phyloP scores from a whole-genome alignment of 2,888 invertebrate species.

The Scaptomyza polygonia region DNA sequence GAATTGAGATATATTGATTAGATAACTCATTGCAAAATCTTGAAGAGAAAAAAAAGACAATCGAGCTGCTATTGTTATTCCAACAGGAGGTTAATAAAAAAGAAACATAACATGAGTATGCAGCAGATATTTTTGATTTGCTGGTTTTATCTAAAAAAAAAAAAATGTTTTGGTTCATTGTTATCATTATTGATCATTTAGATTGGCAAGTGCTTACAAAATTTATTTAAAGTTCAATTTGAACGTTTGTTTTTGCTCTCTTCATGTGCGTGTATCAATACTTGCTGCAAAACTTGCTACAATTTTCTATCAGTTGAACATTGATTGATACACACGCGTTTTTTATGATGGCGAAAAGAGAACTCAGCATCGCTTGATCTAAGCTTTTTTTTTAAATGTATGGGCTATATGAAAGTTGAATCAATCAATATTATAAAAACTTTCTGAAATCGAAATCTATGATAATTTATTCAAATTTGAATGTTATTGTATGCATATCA shows the following conservation, averaged over 20 bases:
- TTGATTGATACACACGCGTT: conserved; percentile 72
- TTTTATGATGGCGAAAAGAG: conserved; percentile 8
- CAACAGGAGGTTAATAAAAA: conserved; percentile 31
- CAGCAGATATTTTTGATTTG: conserved; percentile 6
- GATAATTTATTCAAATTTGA: background rate
- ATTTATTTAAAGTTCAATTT: conserved; percentile 67
- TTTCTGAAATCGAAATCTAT: background rate
- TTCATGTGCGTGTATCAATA: conserved; percentile 58
- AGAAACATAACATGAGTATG: background rate
- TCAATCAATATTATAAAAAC: background rate
- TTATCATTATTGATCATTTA: conserved; percentile 57
- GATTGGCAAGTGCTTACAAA: conserved; percentile 46
- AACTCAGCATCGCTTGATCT: conserved; percentile 13
- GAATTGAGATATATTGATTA: conserved; percentile 70
- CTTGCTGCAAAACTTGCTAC: conserved; percentile 35
- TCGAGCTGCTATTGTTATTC: conserved; percentile 19
- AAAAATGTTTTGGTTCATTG: conserved; percentile 40
- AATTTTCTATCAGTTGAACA: conserved; percentile 76
- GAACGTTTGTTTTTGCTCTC: conserved; percentile 18
- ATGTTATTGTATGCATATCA: too few species aligned
- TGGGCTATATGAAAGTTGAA: background rate
- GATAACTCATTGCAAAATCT: conserved; percentile 57
- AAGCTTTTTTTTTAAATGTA: background rate
- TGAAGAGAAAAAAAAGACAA: conserved; percentile 67
- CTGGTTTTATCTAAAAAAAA: background rate